Evolutionary conservation across 2,113 vertebrate species (phyloP), one percentile per base, ranked within the genome.

Genomic region (Empidonax traillii): DNA sequence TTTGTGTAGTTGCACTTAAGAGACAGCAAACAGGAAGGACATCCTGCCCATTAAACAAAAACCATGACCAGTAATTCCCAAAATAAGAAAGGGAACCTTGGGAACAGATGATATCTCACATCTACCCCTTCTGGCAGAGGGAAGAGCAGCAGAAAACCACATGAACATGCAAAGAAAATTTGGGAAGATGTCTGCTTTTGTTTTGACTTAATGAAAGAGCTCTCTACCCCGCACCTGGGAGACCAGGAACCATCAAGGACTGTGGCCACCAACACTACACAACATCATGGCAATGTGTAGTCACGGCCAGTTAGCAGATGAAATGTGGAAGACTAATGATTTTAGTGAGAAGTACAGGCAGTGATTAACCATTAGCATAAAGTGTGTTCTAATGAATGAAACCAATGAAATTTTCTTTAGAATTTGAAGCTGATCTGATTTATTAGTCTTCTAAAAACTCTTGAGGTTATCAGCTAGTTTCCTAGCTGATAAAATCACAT

Each of bases 71-170:
- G 11, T 25, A 77, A 92, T 47, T 8, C 5, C 6, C 20, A 39
- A 30, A 89, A 27, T 6, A 43, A 76, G 12, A 30, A 77, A 33
- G 8, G 3, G 25, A 84, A 3, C 7, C 18, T 22, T 83, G 12
- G 35, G 8, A 58, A 6, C 9, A 49, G 56, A 24, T 66, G 7
- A 65, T 7, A 63, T 51, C 2, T 4, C 16, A 2, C 12, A 24
- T 47, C 15, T 61, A 15, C 14, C 4, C 6, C 5, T 9, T 14
- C 3, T n/a, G 39, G 14, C 35, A 55, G 8, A 1, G 4, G 4
- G 1, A 63, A 67, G 2, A 53, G 12, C 17, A 43, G 4, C 24
- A 53, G 4, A 59, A 76, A 87, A 41, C 15, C 24, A 65, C 10
- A 46, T 14, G 14, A 51, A 51, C 2, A 4, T 47, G 8, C 6